Percentiles rank a stretch among this genome's conserved stretches.
These are phyloP conservation scores for Patagioenas fasciata DNA, from an alignment of 2,113 vertebrate genomes.

Conservation along the genomic window DNA sequence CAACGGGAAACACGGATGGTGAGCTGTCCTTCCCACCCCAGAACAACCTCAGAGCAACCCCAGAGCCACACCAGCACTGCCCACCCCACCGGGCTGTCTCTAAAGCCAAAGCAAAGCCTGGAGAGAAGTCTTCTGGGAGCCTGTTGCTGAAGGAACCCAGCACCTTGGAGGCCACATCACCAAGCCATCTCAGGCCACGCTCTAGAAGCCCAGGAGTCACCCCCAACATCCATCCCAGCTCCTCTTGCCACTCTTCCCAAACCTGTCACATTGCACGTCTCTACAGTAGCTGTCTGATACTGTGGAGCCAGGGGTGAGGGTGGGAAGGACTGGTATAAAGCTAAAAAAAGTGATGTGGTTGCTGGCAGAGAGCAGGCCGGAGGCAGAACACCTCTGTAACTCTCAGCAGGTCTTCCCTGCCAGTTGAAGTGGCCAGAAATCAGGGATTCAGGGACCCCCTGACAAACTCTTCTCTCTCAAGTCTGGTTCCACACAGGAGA, in stretches of 20 bases:
- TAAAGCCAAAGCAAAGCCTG: neutral
- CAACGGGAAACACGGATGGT: slow-evolving; percentile 50
- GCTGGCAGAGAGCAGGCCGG: neutral
- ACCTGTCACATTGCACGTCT: neutral
- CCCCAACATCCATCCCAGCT: neutral
- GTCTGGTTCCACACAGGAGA: neutral
- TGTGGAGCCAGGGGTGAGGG: rapidly evolving
- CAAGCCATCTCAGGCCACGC: neutral
- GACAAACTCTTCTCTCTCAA: neutral
- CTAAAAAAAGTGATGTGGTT: neutral
- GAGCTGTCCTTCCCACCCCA: neutral
- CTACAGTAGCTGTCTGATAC: neutral
- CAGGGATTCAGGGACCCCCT: neutral
- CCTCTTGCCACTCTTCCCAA: neutral
- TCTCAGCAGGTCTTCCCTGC: neutral
- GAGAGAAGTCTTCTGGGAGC: rapidly evolving
- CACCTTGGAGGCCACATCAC: neutral
- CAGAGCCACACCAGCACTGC: neutral
- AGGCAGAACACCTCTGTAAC: neutral
- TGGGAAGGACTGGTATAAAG: neutral
- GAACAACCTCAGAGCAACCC: neutral
- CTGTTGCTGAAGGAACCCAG: neutral
- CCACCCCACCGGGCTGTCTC: neutral
- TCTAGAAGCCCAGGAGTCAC: neutral
- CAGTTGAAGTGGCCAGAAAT: neutral